phyloP scores from a whole-genome alignment of 2,888 invertebrate genomes.

The Folsomia manolachei region DNA sequence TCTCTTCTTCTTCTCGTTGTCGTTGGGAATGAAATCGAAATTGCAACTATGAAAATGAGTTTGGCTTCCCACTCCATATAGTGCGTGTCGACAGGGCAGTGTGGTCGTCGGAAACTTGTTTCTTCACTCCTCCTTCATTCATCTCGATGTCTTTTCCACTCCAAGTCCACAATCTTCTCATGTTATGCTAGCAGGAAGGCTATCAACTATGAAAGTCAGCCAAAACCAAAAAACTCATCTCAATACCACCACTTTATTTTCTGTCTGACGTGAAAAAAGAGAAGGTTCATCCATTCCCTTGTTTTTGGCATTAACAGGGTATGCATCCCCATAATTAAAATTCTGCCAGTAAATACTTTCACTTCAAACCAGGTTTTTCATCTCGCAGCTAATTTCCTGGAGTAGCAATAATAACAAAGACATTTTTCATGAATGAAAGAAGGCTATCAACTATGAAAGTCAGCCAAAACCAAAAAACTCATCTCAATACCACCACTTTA shows the following conservation, averaged over 20 bases:
- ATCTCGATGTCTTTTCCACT: not conserved
- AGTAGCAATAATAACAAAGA: too few species aligned
- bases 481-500: not conserved
- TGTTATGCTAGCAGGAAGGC: too few species aligned
- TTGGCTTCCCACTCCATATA: not conserved
- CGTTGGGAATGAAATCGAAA: conserved; percentile 27
- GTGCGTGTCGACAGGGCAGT: not conserved
- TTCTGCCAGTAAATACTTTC: too few species aligned
- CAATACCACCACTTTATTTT: too few species aligned
- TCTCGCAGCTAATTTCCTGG: too few species aligned
- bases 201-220: not conserved
- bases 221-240: not conserved
- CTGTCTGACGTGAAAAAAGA: too few species aligned
- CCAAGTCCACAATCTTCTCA: not conserved
- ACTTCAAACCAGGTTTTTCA: too few species aligned
- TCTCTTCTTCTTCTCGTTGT: not conserved
- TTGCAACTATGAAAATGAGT: conserved; percentile 34
- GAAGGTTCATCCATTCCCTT: too few species aligned
- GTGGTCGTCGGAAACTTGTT: not conserved
- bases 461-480: not conserved
- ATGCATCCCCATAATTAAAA: too few species aligned
- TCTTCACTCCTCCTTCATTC: not conserved
- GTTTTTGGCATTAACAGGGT: too few species aligned
- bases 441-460: not conserved
- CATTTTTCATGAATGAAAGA: not conserved